Evolutionary conservation across 2,797 vertebrate species (phyloP), one percentile per base, ranked within the genome.

Genomic region (Pteropus rufus): DNA sequence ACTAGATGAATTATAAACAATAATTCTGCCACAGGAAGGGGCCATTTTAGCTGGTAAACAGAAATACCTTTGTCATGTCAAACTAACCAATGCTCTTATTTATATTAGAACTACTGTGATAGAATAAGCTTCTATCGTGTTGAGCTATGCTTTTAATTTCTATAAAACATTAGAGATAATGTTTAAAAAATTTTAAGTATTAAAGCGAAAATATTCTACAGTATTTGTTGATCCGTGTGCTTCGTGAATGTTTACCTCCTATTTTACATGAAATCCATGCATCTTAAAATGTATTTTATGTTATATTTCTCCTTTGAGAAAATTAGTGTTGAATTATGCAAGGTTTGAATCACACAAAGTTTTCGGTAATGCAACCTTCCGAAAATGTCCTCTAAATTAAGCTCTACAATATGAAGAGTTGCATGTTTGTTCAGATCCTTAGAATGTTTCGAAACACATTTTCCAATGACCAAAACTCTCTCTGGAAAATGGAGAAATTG

Each of bases 231-330:
- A 44, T 80, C 14, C 16, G 9, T 75, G 2, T 75, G 18, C 54
- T 70, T 16, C 18, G 64, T 79, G 11, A 72, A 67, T 91, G 12
- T 72, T 92, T 81, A 54, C 39, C 46, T 84, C n/a, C 19, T 76
- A 67, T 85, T 96, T 94, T 72, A 85, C 7, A 21, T 89, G 21
- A 96, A 93, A 85, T 67, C 23, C 31, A 31, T 75, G 36, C 54
- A 23, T 10, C 18, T 77, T 77, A 64, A 91, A 89, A 67, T 72
- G 34, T 88, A 73, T 83, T 92, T 93, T 56, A 26, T 80, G 18
- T 92, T 77, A 11, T 21, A 64, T 75, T 90, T 94, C 52, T 52
- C 67, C 79, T 91, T 86, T 85, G 67, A 75, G 89, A 92, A 95
- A 62, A 75, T 93, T 82, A 62, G 26, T 85, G 4, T 93, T 93